Evolutionary conservation across 2,888 invertebrate genomes (phyloP).

Genomic region (Drosophila phalerata): DNA sequence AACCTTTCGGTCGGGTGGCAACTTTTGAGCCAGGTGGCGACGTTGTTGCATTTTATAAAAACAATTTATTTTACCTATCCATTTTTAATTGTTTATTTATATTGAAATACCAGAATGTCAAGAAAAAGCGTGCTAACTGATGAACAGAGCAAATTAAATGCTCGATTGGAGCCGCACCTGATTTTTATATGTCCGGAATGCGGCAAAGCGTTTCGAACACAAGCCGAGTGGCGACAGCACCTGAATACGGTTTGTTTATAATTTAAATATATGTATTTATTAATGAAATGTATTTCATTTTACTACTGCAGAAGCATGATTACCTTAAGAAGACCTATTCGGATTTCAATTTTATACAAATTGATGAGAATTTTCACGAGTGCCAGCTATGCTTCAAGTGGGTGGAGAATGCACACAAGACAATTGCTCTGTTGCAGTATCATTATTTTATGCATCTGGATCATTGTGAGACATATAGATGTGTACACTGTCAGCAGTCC

Average conservation of each 20-base stretch:
- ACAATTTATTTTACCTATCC: too few relatives aligned
- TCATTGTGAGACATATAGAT: conserved; percentile 75
- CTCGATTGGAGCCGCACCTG: conserved; percentile 78
- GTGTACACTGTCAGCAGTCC: conserved; percentile 72
- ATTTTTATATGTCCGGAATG: conserved; percentile 82
- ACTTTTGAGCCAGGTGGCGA: too few relatives aligned
- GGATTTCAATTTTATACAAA: conserved; percentile 78
- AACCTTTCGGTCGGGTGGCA: too few relatives aligned
- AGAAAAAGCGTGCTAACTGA: conserved; percentile 50
- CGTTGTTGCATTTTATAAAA: too few relatives aligned
- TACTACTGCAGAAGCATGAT: conserved; percentile 60
- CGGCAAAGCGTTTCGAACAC: conserved; percentile 75
- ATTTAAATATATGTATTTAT: not conserved
- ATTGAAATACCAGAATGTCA: conserved; percentile 43
- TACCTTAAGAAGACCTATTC: conserved; percentile 71
- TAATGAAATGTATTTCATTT: not conserved
- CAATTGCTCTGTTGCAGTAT: conserved; percentile 80
- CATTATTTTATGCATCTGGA: conserved; percentile 81
- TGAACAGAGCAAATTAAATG: conserved; percentile 65
- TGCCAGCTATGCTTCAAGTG: conserved; percentile 79
- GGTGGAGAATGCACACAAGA: conserved; percentile 79
- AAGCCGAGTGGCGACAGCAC: conserved; percentile 80
- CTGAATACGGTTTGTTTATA: conserved; percentile 63
- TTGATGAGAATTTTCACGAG: conserved; percentile 77
- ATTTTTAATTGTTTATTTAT: too few relatives aligned